A percentile compares a stretch with the other conserved stretches of the same genome.
Conservation (phyloP, 1,140 invertebrate genomes). For the Trichoplusia ni region DNA sequence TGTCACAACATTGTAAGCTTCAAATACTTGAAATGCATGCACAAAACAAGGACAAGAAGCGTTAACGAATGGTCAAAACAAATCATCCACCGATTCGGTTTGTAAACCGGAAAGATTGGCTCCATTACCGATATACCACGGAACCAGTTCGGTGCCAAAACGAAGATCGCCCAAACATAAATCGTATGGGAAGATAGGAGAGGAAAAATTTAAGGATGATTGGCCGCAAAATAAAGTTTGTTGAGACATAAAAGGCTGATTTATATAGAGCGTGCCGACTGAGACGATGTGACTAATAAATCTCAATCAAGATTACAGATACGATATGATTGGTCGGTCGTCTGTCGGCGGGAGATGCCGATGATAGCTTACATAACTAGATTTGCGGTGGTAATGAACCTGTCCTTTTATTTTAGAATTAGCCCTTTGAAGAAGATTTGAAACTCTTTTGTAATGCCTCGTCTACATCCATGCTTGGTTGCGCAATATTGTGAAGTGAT, state of each 20-base stretch:
- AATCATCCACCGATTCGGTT: conserved; percentile 53
- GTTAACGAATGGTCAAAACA: conserved; percentile 68
- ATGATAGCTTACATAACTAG: conserved; percentile 67
- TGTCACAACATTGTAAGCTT: no score
- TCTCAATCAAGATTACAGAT: conserved; percentile 76
- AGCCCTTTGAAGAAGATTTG: conserved; percentile 23
- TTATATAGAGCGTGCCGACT: conserved; percentile 58
- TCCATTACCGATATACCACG: conserved; percentile 42
- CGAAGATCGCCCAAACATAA: neutral
- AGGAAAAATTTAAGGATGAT: neutral
- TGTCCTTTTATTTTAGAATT: conserved; percentile 39
- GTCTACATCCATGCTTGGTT: neutral
- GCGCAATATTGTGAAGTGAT: neutral
- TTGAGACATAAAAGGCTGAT: conserved; percentile 54
- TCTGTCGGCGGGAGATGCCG: conserved; percentile 66
- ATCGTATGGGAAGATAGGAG: neutral
- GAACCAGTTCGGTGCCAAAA: neutral
- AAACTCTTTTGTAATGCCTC: conserved; percentile 16
- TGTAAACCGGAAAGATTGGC: conserved; percentile 50
- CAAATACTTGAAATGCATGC: conserved; percentile 1
- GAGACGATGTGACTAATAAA: conserved; percentile 68
- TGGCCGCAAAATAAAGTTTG: conserved; percentile 39
- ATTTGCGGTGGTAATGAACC: conserved; percentile 69
- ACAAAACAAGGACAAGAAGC: conserved; percentile 53
- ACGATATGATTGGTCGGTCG: conserved; percentile 70